Conservation (phyloP, 1,140 invertebrate species). For the Trissolcus basalis region DNA sequence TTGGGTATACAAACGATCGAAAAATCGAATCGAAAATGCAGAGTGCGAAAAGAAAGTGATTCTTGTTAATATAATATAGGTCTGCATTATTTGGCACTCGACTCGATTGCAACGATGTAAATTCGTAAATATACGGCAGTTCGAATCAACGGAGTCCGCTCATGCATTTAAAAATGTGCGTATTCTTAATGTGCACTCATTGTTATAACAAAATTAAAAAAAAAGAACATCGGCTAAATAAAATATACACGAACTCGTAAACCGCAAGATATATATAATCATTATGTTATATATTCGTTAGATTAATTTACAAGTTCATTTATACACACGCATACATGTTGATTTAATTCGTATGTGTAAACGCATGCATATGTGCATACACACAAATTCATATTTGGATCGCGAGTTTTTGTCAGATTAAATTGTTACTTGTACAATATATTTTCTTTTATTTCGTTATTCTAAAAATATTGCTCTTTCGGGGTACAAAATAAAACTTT, state of each 20-base stretch:
- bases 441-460: conserved; percentile 22
- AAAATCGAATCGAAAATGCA: conserved; percentile 47
- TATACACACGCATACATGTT: too few relatives aligned
- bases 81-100: conserved; percentile 37
- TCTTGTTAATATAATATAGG: too few relatives aligned
- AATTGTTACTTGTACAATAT: not conserved
- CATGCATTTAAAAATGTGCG: conserved; percentile 48
- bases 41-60: not conserved
- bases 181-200: conserved; percentile 50
- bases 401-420: not conserved
- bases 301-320: too few relatives aligned
- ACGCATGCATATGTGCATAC: too few relatives aligned
- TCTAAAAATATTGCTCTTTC: conserved; percentile 51
- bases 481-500: conserved; percentile 26
- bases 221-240: conserved; percentile 8
- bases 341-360: not conserved
- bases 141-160: conserved; percentile 15
- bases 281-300: conserved; percentile 3
- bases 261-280: conserved; percentile 23
- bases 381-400: not conserved
- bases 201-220: conserved; percentile 1
- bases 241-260: conserved; percentile 39
- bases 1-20: conserved; percentile 13
- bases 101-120: conserved; percentile 35
- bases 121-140: conserved; percentile 13